phyloP scores from a whole-genome alignment of 2,888 invertebrate genomes.

The Nomada ferruginata region DNA sequence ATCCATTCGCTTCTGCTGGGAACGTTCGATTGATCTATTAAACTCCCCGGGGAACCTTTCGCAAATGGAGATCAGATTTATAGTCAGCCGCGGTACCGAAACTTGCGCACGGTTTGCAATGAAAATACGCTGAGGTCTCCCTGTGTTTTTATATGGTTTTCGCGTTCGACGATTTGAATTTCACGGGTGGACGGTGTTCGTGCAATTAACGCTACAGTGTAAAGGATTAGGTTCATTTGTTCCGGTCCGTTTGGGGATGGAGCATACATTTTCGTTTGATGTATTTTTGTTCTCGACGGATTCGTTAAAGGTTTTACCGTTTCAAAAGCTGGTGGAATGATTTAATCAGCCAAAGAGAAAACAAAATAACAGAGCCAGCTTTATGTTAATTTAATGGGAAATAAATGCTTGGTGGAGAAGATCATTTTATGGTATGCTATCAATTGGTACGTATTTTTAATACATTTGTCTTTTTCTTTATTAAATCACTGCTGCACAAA shows the following conservation, averaged over 20 bases:
- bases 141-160: slow-evolving; percentile 12
- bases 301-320: too few relatives aligned
- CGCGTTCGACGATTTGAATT: slow-evolving; percentile 1
- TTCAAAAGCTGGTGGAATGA: too few relatives aligned
- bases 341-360: too few relatives aligned
- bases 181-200: neutral
- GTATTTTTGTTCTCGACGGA: neutral
- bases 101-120: slow-evolving; percentile 31
- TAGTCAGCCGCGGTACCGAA: slow-evolving; percentile 19
- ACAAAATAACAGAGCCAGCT: too few relatives aligned
- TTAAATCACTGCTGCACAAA: too few relatives aligned
- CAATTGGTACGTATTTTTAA: too few relatives aligned
- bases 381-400: too few relatives aligned
- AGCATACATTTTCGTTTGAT: too few relatives aligned
- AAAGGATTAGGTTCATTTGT: neutral
- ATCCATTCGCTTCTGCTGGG: slow-evolving; percentile 39
- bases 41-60: slow-evolving; percentile 33
- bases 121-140: slow-evolving; percentile 9
- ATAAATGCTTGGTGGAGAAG: too few relatives aligned
- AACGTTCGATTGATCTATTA: slow-evolving; percentile 53
- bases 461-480: too few relatives aligned
- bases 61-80: slow-evolving; percentile 51
- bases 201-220: slow-evolving; percentile 13
- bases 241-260: neutral
- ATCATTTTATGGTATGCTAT: too few relatives aligned